A percentile compares a stretch with the other conserved stretches of the same genome.
These are phyloP conservation scores for Chironomus striatipennis DNA, from an alignment of 1,140 invertebrate species.

Conservation along the genomic window DNA sequence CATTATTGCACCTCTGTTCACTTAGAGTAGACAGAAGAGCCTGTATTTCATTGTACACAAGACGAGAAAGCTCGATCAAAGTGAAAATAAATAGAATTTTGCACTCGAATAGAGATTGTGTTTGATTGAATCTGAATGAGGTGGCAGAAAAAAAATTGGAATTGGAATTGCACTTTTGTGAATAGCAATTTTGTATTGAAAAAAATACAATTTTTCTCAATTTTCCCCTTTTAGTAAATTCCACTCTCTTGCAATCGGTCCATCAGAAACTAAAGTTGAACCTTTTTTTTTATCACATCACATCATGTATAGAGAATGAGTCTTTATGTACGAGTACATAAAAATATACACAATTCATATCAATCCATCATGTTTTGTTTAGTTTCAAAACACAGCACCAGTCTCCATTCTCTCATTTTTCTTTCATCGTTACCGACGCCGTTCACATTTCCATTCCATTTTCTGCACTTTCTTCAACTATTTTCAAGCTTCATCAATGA, in stretches of 20 bases:
- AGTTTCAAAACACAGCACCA: not conserved
- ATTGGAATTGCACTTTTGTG: not conserved
- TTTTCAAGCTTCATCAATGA: slow-evolving; percentile 2
- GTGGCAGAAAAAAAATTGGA: not conserved
- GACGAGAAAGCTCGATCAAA: not conserved
- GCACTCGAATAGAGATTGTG: slow-evolving; percentile 11
- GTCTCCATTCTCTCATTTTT: not conserved
- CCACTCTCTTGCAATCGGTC: not conserved
- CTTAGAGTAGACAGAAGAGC: not conserved
- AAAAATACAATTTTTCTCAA: not conserved
- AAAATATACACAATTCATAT: not conserved
- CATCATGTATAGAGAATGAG: not conserved
- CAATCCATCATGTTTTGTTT: slow-evolving; percentile 23
- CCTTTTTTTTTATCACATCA: not conserved
- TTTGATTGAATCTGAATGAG: slow-evolving; percentile 9
- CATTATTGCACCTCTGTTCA: too few relatives aligned
- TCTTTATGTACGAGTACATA: too few relatives aligned
- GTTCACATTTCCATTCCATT: not conserved
- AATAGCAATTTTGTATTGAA: not conserved
- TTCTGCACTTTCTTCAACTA: not conserved
- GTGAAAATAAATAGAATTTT: slow-evolving; percentile 14
- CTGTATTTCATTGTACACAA: not conserved
- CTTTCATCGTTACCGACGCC: not conserved
- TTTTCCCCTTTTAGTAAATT: not conserved
- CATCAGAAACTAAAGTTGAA: not conserved